Percentiles rank a stretch among this genome's conserved stretches.
These are phyloP conservation scores for Pseudomugil gertrudae DNA, from an alignment of 2,797 vertebrate species.

Conservation along the genomic window DNA sequence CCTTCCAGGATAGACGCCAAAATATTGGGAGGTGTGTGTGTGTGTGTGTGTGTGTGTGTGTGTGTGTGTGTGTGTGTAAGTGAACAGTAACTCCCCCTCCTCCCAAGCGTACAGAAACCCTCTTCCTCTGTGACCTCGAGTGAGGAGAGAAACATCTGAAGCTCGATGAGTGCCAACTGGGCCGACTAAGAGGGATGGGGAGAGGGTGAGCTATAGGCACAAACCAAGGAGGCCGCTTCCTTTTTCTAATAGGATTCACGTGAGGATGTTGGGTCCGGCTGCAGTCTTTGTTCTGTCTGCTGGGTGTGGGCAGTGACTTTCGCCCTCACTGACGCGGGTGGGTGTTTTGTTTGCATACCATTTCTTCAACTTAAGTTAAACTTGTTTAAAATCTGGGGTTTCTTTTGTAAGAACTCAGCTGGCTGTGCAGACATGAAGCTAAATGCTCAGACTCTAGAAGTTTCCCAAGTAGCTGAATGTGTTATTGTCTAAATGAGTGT, in stretches of 20 bases:
- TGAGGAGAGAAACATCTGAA: conserved; percentile 55
- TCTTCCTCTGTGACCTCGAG: conserved; percentile 64
- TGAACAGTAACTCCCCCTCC: conserved; percentile 46
- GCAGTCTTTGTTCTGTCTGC: conserved; percentile 64
- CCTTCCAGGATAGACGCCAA: conserved; percentile 78
- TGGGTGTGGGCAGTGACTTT: conserved; percentile 41
- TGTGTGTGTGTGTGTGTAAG: conserved; percentile 26
- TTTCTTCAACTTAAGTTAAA: conserved; percentile 1
- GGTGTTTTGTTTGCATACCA: background rate
- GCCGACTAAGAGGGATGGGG: conserved; percentile 33
- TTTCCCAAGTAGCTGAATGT: background rate
- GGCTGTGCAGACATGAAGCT: background rate
- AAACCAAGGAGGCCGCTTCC: conserved; percentile 60
- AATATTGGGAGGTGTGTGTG: conserved; percentile 47
- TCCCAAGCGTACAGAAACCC: conserved; percentile 45
- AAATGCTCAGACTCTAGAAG: background rate
- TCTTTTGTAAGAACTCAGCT: background rate
- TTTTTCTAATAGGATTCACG: conserved; percentile 58
- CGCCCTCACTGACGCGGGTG: conserved; percentile 10
- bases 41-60: conserved; percentile 12
- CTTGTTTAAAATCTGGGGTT: background rate
- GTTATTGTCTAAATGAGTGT: background rate
- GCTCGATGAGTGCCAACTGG: conserved; percentile 64
- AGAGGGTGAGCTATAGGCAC: conserved; percentile 36
- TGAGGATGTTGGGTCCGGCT: conserved; percentile 47